phyloP scores from a whole-genome alignment of 2,797 vertebrate genomes.

The Enteromius trimaculatus region DNA sequence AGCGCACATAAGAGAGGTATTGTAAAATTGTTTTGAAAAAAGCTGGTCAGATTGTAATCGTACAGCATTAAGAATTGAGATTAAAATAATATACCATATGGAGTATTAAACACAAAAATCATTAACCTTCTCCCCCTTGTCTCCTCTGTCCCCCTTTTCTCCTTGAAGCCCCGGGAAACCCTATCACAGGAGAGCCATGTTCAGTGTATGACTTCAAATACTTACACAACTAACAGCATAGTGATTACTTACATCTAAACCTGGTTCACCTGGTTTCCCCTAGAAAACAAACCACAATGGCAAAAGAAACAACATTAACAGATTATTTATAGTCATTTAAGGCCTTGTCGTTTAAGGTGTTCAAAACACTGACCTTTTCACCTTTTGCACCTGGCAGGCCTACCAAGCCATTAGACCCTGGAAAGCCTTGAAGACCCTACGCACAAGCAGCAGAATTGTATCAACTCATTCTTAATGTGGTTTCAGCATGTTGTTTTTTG shows the following conservation, averaged over 20 bases:
- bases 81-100: background rate
- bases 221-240: background rate
- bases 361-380: slow-evolving; percentile 82
- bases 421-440: slow-evolving; percentile 82
- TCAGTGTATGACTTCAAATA: background rate
- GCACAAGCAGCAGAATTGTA: slow-evolving; percentile 24
- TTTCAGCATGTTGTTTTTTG: background rate
- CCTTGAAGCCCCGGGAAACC: slow-evolving; percentile 91
- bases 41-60: background rate
- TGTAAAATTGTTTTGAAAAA: background rate
- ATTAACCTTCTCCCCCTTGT: slow-evolving; percentile 90
- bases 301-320: background rate
- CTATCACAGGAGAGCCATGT: slow-evolving; percentile 68
- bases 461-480: slow-evolving; percentile 30
- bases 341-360: background rate
- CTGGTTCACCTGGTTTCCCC: slow-evolving; percentile 91
- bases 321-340: background rate
- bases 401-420: slow-evolving; percentile 85
- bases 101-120: background rate
- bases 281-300: slow-evolving; percentile 66
- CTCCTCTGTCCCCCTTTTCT: slow-evolving; percentile 88
- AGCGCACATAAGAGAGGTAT: background rate
- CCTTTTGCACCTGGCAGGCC: slow-evolving; percentile 94
- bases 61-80: background rate
- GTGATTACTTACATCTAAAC: slow-evolving; percentile 89